Conservation (phyloP, 2,888 invertebrate species). For the Andrena hattorfiana region DNA sequence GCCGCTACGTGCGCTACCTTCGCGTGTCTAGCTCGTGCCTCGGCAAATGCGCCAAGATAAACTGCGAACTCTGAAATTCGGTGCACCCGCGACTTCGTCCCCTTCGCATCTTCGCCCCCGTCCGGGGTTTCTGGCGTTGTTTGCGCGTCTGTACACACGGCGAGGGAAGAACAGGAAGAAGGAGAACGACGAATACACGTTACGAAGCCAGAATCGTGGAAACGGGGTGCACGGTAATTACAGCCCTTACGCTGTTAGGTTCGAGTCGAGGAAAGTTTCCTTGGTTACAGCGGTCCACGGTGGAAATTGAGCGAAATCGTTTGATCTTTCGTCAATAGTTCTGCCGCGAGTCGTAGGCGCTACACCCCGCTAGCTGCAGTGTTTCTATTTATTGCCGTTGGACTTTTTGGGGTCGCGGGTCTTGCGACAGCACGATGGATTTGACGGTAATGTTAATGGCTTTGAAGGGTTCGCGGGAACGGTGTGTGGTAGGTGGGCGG, state of each 20-base stretch:
- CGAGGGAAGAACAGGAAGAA: constrained; percentile 28
- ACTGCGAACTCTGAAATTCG: constrained; percentile 73
- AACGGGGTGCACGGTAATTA: constrained; percentile 53
- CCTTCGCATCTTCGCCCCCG: constrained; percentile 59
- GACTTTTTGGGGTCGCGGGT: constrained; percentile 23
- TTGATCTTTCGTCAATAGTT: constrained; percentile 46
- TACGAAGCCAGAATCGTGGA: constrained; percentile 42
- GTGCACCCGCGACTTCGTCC: constrained; percentile 58
- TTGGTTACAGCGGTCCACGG: not conserved
- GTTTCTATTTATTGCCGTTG: constrained; percentile 40
- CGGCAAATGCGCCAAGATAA: constrained; percentile 73
- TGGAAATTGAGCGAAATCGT: constrained; percentile 19
- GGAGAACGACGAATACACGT: constrained; percentile 26
- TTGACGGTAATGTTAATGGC: constrained; percentile 20
- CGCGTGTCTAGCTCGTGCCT: constrained; percentile 43
- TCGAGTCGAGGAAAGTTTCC: constrained; percentile 11
- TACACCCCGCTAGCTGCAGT: not conserved
- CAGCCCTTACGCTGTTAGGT: constrained; percentile 29
- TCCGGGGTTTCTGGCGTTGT: constrained; percentile 1
- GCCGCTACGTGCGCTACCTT: not conserved
- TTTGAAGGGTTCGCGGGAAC: not conserved
- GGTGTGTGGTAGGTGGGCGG: too few species aligned
- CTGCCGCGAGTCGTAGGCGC: constrained; percentile 1
- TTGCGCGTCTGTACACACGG: constrained; percentile 23
- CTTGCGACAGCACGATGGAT: constrained; percentile 6